These are phyloP conservation scores for Enteromius thamalakanensis DNA, from an alignment of 2,797 vertebrate species.

Conservation along the genomic window DNA sequence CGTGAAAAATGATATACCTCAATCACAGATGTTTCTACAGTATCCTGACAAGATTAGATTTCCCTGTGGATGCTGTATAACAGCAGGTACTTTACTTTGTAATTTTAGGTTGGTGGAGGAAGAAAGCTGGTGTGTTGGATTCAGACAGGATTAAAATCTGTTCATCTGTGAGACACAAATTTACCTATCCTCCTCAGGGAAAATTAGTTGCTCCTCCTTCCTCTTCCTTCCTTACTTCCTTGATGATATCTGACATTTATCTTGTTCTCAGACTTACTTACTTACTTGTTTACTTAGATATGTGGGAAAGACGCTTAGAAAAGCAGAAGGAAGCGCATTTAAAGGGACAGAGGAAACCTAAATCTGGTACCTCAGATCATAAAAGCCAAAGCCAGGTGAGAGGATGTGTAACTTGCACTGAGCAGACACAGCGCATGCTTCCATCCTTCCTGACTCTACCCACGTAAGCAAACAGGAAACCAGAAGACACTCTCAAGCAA, in stretches of 20 bases:
- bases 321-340: conserved; percentile 58
- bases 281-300: conserved; percentile 51
- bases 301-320: conserved; percentile 45
- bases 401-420: conserved; percentile 43
- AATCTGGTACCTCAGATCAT: conserved; percentile 58
- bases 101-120: conserved; percentile 10
- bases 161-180: neutral
- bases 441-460: conserved; percentile 20
- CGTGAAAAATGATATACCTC: neutral
- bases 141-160: neutral
- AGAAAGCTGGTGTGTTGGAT: conserved; percentile 55
- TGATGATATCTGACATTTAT: conserved; percentile 24
- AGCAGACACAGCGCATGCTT: conserved; percentile 29
- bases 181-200: neutral
- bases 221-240: conserved; percentile 67
- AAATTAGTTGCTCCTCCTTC: conserved; percentile 45
- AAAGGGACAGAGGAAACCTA: conserved; percentile 60
- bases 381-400: conserved; percentile 51
- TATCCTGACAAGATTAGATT: neutral
- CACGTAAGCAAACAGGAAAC: conserved; percentile 31
- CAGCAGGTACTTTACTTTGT: conserved; percentile 2
- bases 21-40: neutral
- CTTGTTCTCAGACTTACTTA: conserved; percentile 19
- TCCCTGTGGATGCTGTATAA: neutral
- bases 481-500: conserved; percentile 44